phyloP scores from a whole-genome alignment of 2,888 invertebrate genomes.

The Hipparchia sbordonii region DNA sequence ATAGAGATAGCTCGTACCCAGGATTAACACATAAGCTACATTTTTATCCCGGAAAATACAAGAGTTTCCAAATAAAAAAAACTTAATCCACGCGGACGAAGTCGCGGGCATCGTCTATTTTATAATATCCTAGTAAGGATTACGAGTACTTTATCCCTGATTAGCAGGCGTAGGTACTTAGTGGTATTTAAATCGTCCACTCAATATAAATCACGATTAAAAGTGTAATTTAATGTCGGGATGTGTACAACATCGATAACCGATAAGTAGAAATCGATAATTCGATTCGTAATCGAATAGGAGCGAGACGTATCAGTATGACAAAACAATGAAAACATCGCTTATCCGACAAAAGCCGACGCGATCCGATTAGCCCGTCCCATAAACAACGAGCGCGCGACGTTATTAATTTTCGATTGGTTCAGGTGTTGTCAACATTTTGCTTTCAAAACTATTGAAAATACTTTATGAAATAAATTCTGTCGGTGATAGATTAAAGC shows the following conservation, averaged over 20 bases:
- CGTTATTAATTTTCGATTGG: slow-evolving; percentile 74
- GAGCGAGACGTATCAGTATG: slow-evolving; percentile 37
- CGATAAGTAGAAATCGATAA: slow-evolving; percentile 26
- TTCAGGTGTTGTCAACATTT: slow-evolving; percentile 54
- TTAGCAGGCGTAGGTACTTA: no score
- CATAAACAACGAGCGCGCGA: slow-evolving; percentile 60
- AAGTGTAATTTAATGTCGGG: not conserved
- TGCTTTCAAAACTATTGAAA: slow-evolving; percentile 9
- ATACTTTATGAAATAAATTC: not conserved
- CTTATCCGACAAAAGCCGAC: slow-evolving; percentile 58
- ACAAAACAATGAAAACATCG: slow-evolving; percentile 53
- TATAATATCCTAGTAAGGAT: no score
- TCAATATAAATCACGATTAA: slow-evolving; percentile 1
- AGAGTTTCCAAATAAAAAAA: no score
- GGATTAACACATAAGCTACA: no score
- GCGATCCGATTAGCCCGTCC: slow-evolving; percentile 68
- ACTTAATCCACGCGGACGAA: no score
- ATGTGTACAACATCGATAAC: not conserved
- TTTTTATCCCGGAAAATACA: no score
- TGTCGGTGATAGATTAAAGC: no score
- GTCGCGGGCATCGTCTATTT: no score
- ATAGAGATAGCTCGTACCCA: no score
- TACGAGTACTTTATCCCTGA: no score
- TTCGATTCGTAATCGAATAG: slow-evolving; percentile 28
- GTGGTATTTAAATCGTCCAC: no score